Evolutionary conservation across 2,888 invertebrate genomes (phyloP), one percentile per base, ranked within the genome.

Genomic region (Parnassius glacialis): DNA sequence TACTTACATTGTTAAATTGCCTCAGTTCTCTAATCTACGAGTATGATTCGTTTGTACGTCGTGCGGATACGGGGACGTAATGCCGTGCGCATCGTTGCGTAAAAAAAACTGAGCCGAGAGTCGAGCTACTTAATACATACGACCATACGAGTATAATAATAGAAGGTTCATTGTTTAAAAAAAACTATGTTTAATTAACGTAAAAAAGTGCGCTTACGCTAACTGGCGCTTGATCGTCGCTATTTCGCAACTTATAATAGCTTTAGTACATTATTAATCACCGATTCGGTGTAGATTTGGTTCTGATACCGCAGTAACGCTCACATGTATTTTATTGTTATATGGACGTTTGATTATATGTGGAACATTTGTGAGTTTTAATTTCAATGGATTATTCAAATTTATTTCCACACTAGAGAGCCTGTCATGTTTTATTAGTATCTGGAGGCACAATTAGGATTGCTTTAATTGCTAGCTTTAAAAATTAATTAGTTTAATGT

Each of bases 181-280:
- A 85, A 83, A 87, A 85, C 82, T 84, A 83, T 85, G 87, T 88
- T 90, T 91, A 90, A 91, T 91, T 90, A 91, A 90, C 86, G 90
- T 90, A 87, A 90, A 89, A 85, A 89, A 87, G 87, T 82, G 76
- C 90, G 87, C 89, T 90, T 90, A 90, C 82, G 85, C 80, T 85
- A 87, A 85, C 85, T 82, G 85, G 77, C 74, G 71, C 70, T 78
- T 87, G 89, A 90, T 90, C 90, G 78, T 75, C 61, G 66, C 78
- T 79, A 90, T 88, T 87, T 86, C 74, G 80, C 79, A 83, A 78
- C 83, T 84, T 85, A 87, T 88, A 86, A 90, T 88, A 81, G 88
- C 84, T 89, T 85, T 88, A 83, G 86, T 89, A 90, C 87, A 89
- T 90, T 88, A 90, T 90, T 87, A 83, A 85, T 84, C 82, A 78